These are phyloP conservation scores for Microcaecilia unicolor DNA, from an alignment of 2,797 vertebrate genomes.

Conservation along the genomic window DNA sequence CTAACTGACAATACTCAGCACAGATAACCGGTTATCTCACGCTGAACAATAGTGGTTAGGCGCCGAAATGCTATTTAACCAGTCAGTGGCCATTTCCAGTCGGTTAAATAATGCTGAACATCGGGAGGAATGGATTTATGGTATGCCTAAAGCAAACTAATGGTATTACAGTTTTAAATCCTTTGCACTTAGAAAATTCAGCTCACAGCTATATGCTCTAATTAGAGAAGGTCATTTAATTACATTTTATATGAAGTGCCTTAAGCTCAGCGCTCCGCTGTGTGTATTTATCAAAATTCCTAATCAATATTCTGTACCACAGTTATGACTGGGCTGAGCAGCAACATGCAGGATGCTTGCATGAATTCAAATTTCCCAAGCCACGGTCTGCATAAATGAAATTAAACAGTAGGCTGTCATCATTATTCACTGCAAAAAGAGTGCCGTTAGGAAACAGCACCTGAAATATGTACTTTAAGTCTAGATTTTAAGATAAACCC, in stretches of 20 bases:
- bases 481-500: slow-evolving; percentile 40
- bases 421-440: slow-evolving; percentile 27
- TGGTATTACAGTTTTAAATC: too few species aligned
- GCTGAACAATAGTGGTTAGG: too few species aligned
- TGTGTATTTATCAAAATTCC: slow-evolving; percentile 63
- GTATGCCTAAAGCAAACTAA: too few species aligned
- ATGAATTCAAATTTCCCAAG: slow-evolving; percentile 50
- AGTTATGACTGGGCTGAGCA: slow-evolving; percentile 37
- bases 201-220: slow-evolving; percentile 38
- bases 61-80: too few species aligned
- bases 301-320: slow-evolving; percentile 60
- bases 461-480: slow-evolving; percentile 19
- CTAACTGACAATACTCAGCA: too few species aligned
- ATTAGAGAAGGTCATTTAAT: slow-evolving; percentile 62
- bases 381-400: slow-evolving; percentile 41
- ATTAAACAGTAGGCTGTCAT: slow-evolving; percentile 31
- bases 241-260: slow-evolving; percentile 59
- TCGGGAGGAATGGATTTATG: too few species aligned
- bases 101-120: too few species aligned
- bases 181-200: slow-evolving; percentile 29
- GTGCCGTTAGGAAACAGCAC: slow-evolving; percentile 23
- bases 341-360: slow-evolving; percentile 32
- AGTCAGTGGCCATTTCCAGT: too few species aligned
- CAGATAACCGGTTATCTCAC: too few species aligned
- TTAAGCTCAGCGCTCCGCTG: slow-evolving; percentile 47